Conservation (phyloP, 92 coral and sea anemone genomes). For the Siderastrea siderea region DNA sequence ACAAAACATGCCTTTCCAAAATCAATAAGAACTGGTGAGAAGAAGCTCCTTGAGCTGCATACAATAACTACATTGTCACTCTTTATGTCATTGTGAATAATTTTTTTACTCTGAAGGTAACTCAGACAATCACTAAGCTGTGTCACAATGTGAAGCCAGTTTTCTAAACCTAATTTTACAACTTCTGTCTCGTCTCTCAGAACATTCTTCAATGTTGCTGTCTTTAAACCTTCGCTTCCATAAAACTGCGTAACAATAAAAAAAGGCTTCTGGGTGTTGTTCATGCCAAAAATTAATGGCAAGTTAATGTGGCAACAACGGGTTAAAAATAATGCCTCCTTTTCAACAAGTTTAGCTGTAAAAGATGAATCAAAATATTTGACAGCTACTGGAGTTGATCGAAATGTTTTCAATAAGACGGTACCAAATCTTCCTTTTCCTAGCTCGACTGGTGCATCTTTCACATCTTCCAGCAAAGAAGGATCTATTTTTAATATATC, state of each 20-base stretch:
- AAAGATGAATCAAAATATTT: constrained; percentile 62
- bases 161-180: constrained; percentile 23
- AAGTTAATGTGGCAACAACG: constrained; percentile 40
- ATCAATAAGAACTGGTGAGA: constrained; percentile 57
- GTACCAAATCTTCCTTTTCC: constrained; percentile 83
- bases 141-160: constrained; percentile 60
- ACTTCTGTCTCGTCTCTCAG: neutral
- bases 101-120: constrained; percentile 55
- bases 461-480: constrained; percentile 54
- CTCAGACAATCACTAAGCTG: constrained; percentile 70
- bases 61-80: constrained; percentile 69
- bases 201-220: constrained; percentile 49
- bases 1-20: constrained; percentile 72
- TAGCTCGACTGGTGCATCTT: constrained; percentile 30
- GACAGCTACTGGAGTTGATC: constrained; percentile 78
- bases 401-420: constrained; percentile 56
- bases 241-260: constrained; percentile 73
- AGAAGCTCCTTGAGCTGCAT: neutral
- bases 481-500: constrained; percentile 67
- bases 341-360: constrained; percentile 47
- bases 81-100: constrained; percentile 74
- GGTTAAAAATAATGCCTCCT: constrained; percentile 58
- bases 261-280: constrained; percentile 50
- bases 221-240: constrained; percentile 38
- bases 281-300: constrained; percentile 73